Percentiles rank a stretch among this genome's conserved stretches.
These are phyloP conservation scores for Macrophya annulata DNA, from an alignment of 2,888 invertebrate genomes.

Conservation along the genomic window DNA sequence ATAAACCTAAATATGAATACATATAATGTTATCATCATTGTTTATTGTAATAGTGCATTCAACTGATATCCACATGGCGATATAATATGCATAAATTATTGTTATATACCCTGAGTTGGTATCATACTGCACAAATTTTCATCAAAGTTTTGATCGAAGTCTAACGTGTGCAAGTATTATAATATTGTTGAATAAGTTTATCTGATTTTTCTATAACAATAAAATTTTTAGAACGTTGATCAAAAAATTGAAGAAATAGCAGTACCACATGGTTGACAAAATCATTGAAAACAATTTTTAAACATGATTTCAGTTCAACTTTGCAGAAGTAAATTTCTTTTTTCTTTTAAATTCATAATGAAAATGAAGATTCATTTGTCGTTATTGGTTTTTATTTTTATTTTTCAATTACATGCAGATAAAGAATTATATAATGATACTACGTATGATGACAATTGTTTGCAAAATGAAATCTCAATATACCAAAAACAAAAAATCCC, in stretches of 20 bases:
- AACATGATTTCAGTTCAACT: not conserved
- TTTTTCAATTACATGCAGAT: not conserved
- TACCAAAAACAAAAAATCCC: conserved; percentile 31
- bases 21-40: conserved; percentile 36
- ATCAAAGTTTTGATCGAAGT: conserved; percentile 45
- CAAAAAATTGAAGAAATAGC: conserved; percentile 35
- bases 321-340: not conserved
- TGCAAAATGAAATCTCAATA: conserved; percentile 7
- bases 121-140: conserved; percentile 8
- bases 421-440: not conserved
- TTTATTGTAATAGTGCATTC: conserved; percentile 30
- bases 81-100: conserved; percentile 36
- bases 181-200: not conserved
- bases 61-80: conserved; percentile 24
- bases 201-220: conserved; percentile 2
- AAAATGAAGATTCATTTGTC: conserved; percentile 3
- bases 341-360: not conserved
- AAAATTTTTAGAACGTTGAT: conserved; percentile 1
- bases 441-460: not conserved
- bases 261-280: conserved; percentile 16
- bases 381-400: not conserved
- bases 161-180: not conserved
- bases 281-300: conserved; percentile 22
- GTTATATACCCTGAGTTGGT: not conserved
- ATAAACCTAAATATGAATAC: not conserved